phyloP scores from a whole-genome alignment of 2,888 invertebrate species.

The Peribatodes rhomboidaria region DNA sequence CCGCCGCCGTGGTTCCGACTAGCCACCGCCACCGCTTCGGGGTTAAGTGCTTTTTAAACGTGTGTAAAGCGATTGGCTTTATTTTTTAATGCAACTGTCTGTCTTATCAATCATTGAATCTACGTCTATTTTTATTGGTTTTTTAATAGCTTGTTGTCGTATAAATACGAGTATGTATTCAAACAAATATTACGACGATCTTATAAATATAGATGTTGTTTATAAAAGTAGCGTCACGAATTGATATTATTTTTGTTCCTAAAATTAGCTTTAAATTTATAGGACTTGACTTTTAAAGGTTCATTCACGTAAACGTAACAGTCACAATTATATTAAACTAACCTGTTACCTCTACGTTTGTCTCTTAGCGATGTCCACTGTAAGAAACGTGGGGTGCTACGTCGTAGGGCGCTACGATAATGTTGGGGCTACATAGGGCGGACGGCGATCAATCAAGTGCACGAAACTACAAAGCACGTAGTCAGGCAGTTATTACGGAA shows the following conservation, averaged over 20 bases:
- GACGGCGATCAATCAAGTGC: conserved; percentile 27
- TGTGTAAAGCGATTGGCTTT: neutral
- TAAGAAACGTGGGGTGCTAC: neutral
- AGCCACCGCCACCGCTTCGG: neutral
- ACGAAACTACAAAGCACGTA: conserved; percentile 1
- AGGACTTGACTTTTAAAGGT: no score
- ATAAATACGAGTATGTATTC: neutral
- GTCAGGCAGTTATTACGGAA: neutral
- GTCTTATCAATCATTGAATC: no score
- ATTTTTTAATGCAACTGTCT: no score
- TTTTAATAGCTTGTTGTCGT: neutral
- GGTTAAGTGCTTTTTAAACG: neutral
- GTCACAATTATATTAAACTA: neutral
- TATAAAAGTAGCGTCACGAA: no score
- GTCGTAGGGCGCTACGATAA: conserved; percentile 8
- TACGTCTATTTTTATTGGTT: neutral
- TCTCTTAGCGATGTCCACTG: neutral
- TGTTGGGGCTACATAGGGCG: neutral
- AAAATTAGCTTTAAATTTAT: no score
- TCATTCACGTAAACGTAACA: neutral
- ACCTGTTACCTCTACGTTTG: neutral
- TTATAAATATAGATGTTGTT: no score
- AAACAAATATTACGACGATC: no score
- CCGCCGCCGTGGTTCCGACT: neutral
- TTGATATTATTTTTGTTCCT: no score